A percentile compares a stretch with the other conserved stretches of the same genome.
These are phyloP conservation scores for Hemaris fuciformis DNA, from an alignment of 2,888 invertebrate genomes.

Conservation along the genomic window DNA sequence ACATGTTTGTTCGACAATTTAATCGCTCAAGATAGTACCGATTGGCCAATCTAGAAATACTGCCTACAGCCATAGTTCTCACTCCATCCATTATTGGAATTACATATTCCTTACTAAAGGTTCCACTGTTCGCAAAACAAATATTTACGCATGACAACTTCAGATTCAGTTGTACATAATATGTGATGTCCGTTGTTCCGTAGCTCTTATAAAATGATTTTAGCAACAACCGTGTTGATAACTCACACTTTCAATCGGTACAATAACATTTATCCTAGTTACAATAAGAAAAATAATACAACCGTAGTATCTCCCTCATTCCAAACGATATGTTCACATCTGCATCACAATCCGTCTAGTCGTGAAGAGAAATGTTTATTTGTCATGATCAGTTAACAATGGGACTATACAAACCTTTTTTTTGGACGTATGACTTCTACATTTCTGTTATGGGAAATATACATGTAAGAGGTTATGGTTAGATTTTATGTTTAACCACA, in stretches of 20 bases:
- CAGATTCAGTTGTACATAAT: background rate
- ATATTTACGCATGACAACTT: background rate
- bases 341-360: background rate
- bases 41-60: background rate
- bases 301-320: conserved; percentile 15
- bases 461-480: too few species aligned
- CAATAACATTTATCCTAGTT: background rate
- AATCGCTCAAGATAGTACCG: background rate
- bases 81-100: too few species aligned
- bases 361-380: background rate
- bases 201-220: too few species aligned
- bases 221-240: background rate
- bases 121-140: too few species aligned
- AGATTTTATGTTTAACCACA: too few species aligned
- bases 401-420: background rate
- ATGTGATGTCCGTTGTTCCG: too few species aligned
- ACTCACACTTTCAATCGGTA: background rate
- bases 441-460: background rate
- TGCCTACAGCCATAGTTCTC: background rate
- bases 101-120: too few species aligned
- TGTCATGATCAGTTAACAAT: background rate
- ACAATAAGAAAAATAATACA: conserved; percentile 20
- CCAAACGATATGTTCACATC: conserved; percentile 22
- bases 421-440: background rate
- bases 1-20: background rate